These are phyloP conservation scores for Nematopogon swammerdamellus DNA, from an alignment of 2,888 invertebrate genomes.

Conservation along the genomic window DNA sequence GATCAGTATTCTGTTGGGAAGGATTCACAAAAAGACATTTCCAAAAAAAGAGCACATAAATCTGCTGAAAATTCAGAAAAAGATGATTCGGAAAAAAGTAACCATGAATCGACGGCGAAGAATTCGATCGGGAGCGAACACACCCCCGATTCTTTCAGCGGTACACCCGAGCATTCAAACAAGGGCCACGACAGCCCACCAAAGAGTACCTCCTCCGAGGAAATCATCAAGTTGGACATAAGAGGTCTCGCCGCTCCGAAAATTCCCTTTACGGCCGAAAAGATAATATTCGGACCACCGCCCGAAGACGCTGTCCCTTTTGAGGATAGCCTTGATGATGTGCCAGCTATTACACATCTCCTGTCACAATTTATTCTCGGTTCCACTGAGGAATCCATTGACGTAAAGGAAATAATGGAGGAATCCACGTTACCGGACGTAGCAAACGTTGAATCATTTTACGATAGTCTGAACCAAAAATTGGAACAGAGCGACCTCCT, in stretches of 20 bases:
- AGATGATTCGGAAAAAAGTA: slow-evolving; percentile 7
- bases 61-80: neutral
- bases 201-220: slow-evolving; percentile 35
- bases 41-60: slow-evolving; percentile 13
- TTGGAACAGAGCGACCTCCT: slow-evolving; percentile 34
- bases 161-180: slow-evolving; percentile 14
- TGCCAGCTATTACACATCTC: slow-evolving; percentile 34
- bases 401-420: neutral
- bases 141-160: slow-evolving; percentile 38
- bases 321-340: slow-evolving; percentile 23
- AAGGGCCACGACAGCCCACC: neutral
- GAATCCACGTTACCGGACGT: neutral
- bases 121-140: slow-evolving; percentile 30
- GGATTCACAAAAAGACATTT: neutral
- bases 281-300: slow-evolving; percentile 46
- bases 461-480: slow-evolving; percentile 16
- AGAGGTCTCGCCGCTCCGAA: slow-evolving; percentile 39
- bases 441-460: neutral
- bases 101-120: slow-evolving; percentile 13
- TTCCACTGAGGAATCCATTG: slow-evolving; percentile 17
- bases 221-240: slow-evolving; percentile 48
- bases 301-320: slow-evolving; percentile 34
- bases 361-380: slow-evolving; percentile 40
- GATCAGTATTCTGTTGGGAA: too few relatives aligned
- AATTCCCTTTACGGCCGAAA: slow-evolving; percentile 28